Evolutionary conservation across 2,888 invertebrate species (phyloP).

Genomic region (Antheraea yamamai): DNA sequence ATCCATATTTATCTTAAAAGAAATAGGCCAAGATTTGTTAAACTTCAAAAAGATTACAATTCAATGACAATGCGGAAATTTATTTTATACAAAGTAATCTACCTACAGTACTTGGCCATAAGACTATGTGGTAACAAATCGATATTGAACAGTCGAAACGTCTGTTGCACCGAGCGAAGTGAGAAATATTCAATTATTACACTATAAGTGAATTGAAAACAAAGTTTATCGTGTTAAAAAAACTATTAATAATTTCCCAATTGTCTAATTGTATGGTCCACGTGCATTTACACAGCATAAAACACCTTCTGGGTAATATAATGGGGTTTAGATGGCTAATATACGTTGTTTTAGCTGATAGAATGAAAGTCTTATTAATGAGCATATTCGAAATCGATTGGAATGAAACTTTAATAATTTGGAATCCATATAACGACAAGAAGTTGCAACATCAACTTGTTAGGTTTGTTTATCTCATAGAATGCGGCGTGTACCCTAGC

Average conservation of each 20-base stretch:
- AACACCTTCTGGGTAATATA: neutral
- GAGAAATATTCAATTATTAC: conserved; percentile 31
- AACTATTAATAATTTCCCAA: neutral
- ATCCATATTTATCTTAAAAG: conserved; percentile 26
- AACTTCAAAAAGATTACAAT: conserved; percentile 53
- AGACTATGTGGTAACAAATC: conserved; percentile 77
- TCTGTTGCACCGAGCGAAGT: conserved; percentile 69
- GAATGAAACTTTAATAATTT: no score
- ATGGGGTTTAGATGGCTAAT: neutral
- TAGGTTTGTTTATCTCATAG: no score
- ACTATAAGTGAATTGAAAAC: neutral
- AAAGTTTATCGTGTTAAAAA: neutral
- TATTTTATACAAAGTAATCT: conserved; percentile 69
- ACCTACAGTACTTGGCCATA: conserved; percentile 77
- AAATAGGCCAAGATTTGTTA: conserved; percentile 60
- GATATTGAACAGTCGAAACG: conserved; percentile 54
- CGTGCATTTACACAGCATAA: neutral
- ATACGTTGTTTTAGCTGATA: no score
- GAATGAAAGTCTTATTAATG: no score
- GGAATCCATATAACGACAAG: no score
- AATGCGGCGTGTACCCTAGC: no score
- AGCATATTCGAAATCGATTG: no score
- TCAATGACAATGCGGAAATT: conserved; percentile 26
- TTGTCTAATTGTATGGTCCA: neutral
- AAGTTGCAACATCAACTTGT: no score